Evolutionary conservation across 2,888 invertebrate genomes (phyloP).

Genomic region (Aleiodes testaceus): DNA sequence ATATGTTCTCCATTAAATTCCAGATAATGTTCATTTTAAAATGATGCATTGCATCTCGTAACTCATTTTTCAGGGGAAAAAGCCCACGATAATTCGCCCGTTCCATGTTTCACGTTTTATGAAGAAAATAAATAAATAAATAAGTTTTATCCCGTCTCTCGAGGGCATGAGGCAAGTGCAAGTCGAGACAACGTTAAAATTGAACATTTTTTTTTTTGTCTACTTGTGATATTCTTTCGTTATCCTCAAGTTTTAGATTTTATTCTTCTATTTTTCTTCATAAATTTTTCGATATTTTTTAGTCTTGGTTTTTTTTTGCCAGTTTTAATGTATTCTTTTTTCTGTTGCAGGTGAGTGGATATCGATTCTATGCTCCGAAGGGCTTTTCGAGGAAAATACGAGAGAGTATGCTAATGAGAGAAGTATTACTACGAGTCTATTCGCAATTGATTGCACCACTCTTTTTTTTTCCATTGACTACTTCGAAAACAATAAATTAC

Average conservation of each 20-base stretch:
- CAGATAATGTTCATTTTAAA: not conserved
- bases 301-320: no score
- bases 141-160: slow-evolving; percentile 7
- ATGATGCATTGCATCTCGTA: slow-evolving; percentile 7
- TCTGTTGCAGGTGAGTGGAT: no score
- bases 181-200: slow-evolving; percentile 23
- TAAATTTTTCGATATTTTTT: not conserved
- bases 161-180: slow-evolving; percentile 1
- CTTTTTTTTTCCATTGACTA: not conserved
- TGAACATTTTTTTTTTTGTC: not conserved
- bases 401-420: no score
- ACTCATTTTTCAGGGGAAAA: slow-evolving; percentile 24
- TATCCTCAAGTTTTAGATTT: not conserved
- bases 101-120: slow-evolving; percentile 16
- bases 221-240: not conserved
- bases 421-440: no score
- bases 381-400: no score
- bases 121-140: no score
- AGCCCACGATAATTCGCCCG: slow-evolving; percentile 11
- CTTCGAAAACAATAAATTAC: not conserved
- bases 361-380: no score
- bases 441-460: not conserved
- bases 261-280: not conserved
- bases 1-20: no score
- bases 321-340: no score